Percentiles rank a stretch among this genome's conserved stretches.
These are phyloP conservation scores for Odontesthes bonariensis DNA, from an alignment of 2,113 vertebrate genomes.

Conservation along the genomic window DNA sequence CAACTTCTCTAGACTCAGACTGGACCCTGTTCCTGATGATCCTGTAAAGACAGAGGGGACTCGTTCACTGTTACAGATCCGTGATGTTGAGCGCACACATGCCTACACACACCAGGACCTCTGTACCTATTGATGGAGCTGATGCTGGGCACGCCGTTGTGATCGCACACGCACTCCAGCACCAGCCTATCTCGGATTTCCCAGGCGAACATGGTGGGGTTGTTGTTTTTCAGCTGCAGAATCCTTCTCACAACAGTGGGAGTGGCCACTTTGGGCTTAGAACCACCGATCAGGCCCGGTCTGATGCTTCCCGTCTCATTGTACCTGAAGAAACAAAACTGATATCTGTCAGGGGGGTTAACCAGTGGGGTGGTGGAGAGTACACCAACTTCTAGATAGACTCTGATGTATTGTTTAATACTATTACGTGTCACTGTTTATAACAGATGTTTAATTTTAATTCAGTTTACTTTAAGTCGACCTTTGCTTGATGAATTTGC, in stretches of 20 bases:
- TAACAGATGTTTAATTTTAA: too few relatives aligned
- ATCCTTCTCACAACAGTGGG: conserved; percentile 86
- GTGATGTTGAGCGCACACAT: conserved; percentile 42
- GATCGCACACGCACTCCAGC: conserved; percentile 84
- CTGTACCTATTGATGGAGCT: conserved; percentile 86
- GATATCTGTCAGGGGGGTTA: background rate
- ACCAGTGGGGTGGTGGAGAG: too few relatives aligned
- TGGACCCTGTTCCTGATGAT: conserved; percentile 87
- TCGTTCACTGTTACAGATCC: background rate
- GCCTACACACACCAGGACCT: conserved; percentile 32
- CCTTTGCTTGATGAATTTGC: too few relatives aligned
- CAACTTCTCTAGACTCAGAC: conserved; percentile 73
- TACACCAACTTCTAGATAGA: too few relatives aligned
- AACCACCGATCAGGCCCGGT: conserved; percentile 85
- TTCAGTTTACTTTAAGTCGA: too few relatives aligned
- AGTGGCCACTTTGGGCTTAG: conserved; percentile 88
- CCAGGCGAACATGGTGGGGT: conserved; percentile 87
- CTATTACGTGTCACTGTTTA: too few relatives aligned
- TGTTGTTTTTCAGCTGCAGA: conserved; percentile 83
- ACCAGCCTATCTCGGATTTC: conserved; percentile 86
- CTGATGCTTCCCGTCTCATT: conserved; percentile 86
- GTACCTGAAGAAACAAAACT: conserved; percentile 73
- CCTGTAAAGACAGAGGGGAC: conserved; percentile 63
- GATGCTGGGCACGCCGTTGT: conserved; percentile 85
- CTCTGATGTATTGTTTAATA: too few relatives aligned